Evolutionary conservation across 2,113 vertebrate species (phyloP).

Genomic region (Melanotaenia duboulayi): DNA sequence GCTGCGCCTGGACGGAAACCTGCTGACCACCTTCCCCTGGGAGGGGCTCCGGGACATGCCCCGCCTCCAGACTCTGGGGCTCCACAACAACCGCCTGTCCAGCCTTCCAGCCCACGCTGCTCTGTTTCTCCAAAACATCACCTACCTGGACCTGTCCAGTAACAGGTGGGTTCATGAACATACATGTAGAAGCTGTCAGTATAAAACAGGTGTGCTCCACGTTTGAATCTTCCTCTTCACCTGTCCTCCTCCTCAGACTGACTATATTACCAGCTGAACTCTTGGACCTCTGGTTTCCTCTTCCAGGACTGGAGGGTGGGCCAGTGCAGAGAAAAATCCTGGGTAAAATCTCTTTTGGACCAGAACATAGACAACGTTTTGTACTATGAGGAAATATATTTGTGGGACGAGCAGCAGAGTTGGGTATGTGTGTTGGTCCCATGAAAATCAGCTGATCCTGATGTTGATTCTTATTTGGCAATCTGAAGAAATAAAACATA

Average conservation of each 20-base stretch:
- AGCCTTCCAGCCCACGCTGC: conserved; percentile 85
- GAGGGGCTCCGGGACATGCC: conserved; percentile 90
- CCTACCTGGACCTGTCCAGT: conserved; percentile 93
- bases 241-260: conserved; percentile 43
- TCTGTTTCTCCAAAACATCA: conserved; percentile 86
- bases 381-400: too few species aligned
- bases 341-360: conserved; percentile 49
- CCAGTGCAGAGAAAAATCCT: conserved; percentile 59
- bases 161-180: conserved; percentile 82
- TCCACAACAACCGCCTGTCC: conserved; percentile 91
- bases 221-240: not conserved
- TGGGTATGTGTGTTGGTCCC: too few species aligned
- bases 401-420: too few species aligned
- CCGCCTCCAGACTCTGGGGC: conserved; percentile 85
- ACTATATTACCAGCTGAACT: conserved; percentile 68
- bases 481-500: too few species aligned
- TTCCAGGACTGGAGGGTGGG: conserved; percentile 43
- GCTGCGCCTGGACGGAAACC: conserved; percentile 91
- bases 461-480: too few species aligned
- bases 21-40: conserved; percentile 90
- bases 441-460: too few species aligned
- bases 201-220: not conserved
- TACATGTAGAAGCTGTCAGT: too few species aligned
- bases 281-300: conserved; percentile 76
- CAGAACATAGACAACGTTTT: not conserved